Base-by-base conservation (phyloP, 2,797 vertebrate species). In the Gobionotothen gibberifrons region DNA sequence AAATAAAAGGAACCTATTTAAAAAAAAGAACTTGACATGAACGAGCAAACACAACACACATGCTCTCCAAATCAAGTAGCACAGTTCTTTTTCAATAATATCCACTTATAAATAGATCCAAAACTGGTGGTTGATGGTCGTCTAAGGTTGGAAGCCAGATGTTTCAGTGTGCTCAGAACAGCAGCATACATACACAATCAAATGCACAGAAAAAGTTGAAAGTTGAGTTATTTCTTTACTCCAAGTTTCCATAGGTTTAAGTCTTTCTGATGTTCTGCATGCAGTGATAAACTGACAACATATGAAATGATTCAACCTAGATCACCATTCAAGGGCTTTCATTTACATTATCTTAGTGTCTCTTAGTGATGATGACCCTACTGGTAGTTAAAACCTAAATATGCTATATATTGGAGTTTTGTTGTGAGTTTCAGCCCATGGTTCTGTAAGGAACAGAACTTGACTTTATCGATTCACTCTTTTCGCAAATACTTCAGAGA, bases 121-220 rank as follows among this genome's bases (percentile, higher is more conserved):
- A 85, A 59, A 89, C 80, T 69, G 13, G 83, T 14, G 78, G 75
- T 49, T 66, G 56, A 78, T 74, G 81, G 83, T 90, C 87, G 85
- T 42, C 48, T 85, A 58, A 89, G 90, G 91, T 87, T 80, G 85
- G 64, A 63, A 56, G 51, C 79, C 86, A 93, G 88, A 89, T 90
- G 84, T 88, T 79, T 79, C 83, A 60, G 83, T 81, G 78, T 75
- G 86, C 54, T 21, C 65, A 85, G 78, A 81, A 66, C 69, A 71
- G 29, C 58, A 59, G 53, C 36, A 29, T n/a, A 66, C 51, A 55
- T 65, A 56, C 54, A 14, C 12, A 42, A 40, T 11, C 3, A 13
- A 44, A 51, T 13, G 49, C 15, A 53, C 49, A 57, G 11, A 5
- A 54, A 15, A 51, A 71, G 19, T 4, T n/a, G 17, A 14, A 59